A percentile compares a stretch with the other conserved stretches of the same genome.
Evolutionary conservation across 2,888 invertebrate genomes (phyloP).

Genomic region (Agrochola circellaris): DNA sequence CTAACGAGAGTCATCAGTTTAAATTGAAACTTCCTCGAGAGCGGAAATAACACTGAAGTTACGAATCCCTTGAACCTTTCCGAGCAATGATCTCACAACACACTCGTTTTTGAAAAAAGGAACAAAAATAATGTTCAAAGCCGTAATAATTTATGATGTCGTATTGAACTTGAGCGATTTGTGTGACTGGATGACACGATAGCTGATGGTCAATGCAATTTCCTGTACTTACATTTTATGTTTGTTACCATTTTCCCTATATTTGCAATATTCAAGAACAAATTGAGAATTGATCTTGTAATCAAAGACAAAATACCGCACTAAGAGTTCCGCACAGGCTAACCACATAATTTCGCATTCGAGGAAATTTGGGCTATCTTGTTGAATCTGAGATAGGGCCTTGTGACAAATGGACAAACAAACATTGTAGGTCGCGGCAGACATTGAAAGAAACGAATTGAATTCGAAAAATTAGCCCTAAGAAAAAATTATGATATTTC

Average conservation of each 20-base stretch:
- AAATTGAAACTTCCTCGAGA: constrained; percentile 64
- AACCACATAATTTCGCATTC: not conserved
- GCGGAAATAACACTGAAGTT: constrained; percentile 59
- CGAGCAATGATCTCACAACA: constrained; percentile 63
- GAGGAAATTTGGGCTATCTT: not conserved
- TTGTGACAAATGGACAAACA: not conserved
- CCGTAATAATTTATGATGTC: constrained; percentile 36
- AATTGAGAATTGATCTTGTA: constrained; percentile 23
- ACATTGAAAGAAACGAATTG: not conserved
- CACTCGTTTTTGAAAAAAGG: constrained; percentile 43
- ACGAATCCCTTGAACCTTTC: constrained; percentile 62
- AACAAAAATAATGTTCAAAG: constrained; percentile 35
- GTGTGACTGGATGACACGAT: constrained; percentile 35
- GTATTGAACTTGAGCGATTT: constrained; percentile 49
- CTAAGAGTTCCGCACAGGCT: not conserved
- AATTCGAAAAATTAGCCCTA: not conserved
- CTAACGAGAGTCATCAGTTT: constrained; percentile 23
- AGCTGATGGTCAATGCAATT: constrained; percentile 34
- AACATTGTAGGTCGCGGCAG: no score
- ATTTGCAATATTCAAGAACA: constrained; percentile 31
- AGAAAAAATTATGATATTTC: not conserved
- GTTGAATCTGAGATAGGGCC: not conserved
- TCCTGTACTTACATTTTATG: constrained; percentile 50
- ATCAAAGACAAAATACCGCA: not conserved
- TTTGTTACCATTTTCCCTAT: constrained; percentile 41